Evolutionary conservation across 2,113 vertebrate species (phyloP).

Genomic region (Zosterops borbonicus): DNA sequence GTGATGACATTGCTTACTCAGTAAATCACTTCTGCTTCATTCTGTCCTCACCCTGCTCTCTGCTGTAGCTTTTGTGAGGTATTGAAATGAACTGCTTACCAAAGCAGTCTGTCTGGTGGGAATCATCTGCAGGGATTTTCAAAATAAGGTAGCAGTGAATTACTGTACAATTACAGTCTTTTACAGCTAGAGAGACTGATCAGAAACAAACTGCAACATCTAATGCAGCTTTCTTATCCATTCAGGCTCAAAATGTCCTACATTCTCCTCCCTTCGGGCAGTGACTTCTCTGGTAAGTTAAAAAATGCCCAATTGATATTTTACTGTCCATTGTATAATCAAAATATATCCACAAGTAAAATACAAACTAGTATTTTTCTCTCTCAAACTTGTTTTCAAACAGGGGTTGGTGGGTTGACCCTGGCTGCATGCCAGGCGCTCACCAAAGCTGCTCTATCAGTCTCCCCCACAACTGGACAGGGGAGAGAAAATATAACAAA

Average conservation of each 20-base stretch:
- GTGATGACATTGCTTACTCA: conserved; percentile 46
- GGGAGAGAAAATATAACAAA: not conserved
- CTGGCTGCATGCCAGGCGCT: not conserved
- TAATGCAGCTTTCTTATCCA: not conserved
- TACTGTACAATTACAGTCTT: conserved; percentile 23
- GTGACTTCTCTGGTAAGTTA: not conserved
- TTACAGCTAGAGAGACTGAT: not conserved
- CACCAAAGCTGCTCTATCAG: not conserved
- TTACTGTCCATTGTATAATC: not conserved
- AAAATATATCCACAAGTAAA: not conserved
- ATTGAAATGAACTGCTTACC: conserved; percentile 58
- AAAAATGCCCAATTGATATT: not conserved
- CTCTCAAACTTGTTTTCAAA: not conserved
- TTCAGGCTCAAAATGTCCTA: conserved; percentile 13
- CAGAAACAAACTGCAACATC: not conserved
- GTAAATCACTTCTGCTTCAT: conserved; percentile 51
- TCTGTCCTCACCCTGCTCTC: not conserved
- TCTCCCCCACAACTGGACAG: not conserved
- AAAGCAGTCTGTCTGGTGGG: conserved; percentile 52
- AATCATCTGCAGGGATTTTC: conserved; percentile 44
- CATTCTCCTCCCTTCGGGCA: not conserved
- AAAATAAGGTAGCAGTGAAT: conserved; percentile 48
- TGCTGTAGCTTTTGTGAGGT: conserved; percentile 27
- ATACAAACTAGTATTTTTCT: not conserved
- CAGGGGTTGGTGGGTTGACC: not conserved